phyloP scores from a whole-genome alignment of 2,888 invertebrate genomes.

The Xanthostigma xanthostigma region DNA sequence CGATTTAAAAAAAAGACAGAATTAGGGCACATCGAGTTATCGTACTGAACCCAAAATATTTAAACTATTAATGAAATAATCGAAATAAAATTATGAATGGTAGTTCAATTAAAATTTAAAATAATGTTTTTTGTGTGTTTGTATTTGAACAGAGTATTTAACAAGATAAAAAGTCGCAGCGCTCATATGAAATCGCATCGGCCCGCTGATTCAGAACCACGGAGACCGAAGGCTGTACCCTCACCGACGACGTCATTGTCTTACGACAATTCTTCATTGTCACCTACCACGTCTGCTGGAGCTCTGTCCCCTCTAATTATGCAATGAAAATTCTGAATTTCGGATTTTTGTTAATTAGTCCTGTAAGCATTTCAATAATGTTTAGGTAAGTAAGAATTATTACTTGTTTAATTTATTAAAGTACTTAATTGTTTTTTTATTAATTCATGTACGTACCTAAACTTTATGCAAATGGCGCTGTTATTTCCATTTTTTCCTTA shows the following conservation, averaged over 20 bases:
- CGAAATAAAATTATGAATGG: background rate
- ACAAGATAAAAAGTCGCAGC: constrained; percentile 96
- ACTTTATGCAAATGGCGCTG: too few species aligned
- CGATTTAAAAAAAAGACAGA: too few species aligned
- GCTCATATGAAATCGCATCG: constrained; percentile 99
- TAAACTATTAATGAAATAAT: background rate
- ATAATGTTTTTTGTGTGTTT: background rate
- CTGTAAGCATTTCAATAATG: too few species aligned
- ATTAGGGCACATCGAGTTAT: too few species aligned
- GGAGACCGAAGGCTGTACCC: constrained; percentile 37
- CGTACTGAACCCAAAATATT: too few species aligned
- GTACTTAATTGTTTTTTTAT: too few species aligned
- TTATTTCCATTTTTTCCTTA: too few species aligned
- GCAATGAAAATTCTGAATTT: too few species aligned
- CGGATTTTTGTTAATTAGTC: too few species aligned
- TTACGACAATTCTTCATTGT: constrained; percentile 9
- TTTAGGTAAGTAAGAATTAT: too few species aligned
- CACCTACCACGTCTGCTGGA: constrained; percentile 15
- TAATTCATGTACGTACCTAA: too few species aligned
- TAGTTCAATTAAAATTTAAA: background rate
- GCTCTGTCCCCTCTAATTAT: constrained; percentile 14
- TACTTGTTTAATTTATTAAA: too few species aligned
- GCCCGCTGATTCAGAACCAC: constrained; percentile 70
- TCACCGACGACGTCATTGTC: constrained; percentile 12
- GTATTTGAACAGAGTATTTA: constrained; percentile 72